Evolutionary conservation across 2,888 invertebrate genomes (phyloP).

Genomic region (Caenorhabditis macrosperma): DNA sequence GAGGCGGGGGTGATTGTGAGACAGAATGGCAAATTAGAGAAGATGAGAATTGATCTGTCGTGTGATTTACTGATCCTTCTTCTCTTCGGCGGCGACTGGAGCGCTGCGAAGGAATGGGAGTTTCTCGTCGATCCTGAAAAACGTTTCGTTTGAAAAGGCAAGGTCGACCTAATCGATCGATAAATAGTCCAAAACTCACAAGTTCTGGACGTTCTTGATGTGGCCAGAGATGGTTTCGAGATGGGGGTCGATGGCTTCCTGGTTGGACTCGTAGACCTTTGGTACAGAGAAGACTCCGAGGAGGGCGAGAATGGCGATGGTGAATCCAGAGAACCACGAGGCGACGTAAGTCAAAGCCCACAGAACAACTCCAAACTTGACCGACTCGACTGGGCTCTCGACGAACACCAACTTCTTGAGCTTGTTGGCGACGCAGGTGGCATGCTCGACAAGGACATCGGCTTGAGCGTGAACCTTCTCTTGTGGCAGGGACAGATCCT

Average conservation of each 20-base stretch:
- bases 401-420: constrained; percentile 94
- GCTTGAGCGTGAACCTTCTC: constrained; percentile 93
- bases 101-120: constrained; percentile 76
- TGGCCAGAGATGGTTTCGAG: constrained; percentile 74
- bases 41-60: constrained; percentile 12
- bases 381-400: constrained; percentile 92
- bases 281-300: constrained; percentile 77
- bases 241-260: constrained; percentile 79
- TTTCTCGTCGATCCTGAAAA: constrained; percentile 76
- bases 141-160: background rate
- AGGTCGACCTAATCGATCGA: too few species aligned
- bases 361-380: constrained; percentile 90
- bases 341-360: constrained; percentile 98
- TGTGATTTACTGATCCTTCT: constrained; percentile 70
- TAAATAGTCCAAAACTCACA: constrained; percentile 66
- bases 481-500: constrained; percentile 90
- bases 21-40: constrained; percentile 25
- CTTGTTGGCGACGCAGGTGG: constrained; percentile 89
- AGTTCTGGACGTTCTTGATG: constrained; percentile 74
- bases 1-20: constrained; percentile 12
- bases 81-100: constrained; percentile 66
- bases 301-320: constrained; percentile 90
- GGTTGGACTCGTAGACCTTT: constrained; percentile 79
- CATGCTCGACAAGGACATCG: constrained; percentile 90
- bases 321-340: constrained; percentile 99